Conservation (phyloP, 2,797 vertebrate genomes). For the Diceros bicornis region DNA sequence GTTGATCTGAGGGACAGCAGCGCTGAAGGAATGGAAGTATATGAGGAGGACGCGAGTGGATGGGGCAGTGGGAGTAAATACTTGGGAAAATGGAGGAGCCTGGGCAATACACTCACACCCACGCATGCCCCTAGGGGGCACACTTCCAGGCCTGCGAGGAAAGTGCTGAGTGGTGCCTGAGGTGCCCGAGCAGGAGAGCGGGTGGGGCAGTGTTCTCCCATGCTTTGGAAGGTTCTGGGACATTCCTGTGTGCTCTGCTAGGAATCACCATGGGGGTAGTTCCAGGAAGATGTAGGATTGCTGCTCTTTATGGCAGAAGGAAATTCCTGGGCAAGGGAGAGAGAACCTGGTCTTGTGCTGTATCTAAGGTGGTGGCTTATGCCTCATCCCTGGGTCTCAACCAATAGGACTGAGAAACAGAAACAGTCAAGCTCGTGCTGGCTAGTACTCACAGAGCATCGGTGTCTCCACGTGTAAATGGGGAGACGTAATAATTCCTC, state of each 20-base stretch:
- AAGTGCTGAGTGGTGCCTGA: background rate
- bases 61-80: background rate
- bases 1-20: background rate
- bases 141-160: background rate
- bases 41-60: background rate
- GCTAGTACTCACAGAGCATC: background rate
- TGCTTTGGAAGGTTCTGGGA: background rate
- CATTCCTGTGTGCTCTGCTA: constrained; percentile 3
- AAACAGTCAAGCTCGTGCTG: background rate
- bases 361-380: background rate
- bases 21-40: background rate
- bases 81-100: background rate
- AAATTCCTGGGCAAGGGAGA: background rate
- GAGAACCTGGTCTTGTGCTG: background rate
- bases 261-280: background rate
- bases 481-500: background rate
- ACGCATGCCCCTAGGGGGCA: too few relatives aligned
- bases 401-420: background rate
- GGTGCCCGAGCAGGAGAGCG: too few relatives aligned
- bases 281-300: background rate
- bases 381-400: background rate
- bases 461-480: background rate
- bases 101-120: background rate
- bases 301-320: background rate
- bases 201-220: background rate